These are phyloP conservation scores for Drosophila cognata DNA, from an alignment of 2,888 invertebrate genomes.

Conservation along the genomic window DNA sequence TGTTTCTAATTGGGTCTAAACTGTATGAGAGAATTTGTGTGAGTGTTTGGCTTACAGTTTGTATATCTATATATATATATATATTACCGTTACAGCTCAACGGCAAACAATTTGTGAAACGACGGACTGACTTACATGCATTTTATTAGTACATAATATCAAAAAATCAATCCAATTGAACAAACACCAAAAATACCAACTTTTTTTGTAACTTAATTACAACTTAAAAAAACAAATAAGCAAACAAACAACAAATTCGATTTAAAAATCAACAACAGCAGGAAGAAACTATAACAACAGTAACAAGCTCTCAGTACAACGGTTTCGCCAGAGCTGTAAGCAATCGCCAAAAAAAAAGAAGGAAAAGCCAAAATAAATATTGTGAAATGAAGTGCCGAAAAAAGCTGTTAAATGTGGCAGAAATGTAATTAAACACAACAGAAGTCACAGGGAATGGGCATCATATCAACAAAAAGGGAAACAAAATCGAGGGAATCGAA, in stretches of 20 bases:
- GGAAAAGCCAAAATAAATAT: constrained; percentile 22
- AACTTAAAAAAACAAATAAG: constrained; percentile 39
- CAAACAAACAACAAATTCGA: constrained; percentile 15
- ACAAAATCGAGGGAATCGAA: constrained; percentile 17
- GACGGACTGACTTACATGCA: constrained; percentile 81
- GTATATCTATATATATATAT: not conserved
- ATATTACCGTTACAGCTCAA: constrained; percentile 58
- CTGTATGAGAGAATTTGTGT: constrained; percentile 4
- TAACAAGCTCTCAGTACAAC: constrained; percentile 35
- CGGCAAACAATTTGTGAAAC: constrained; percentile 79
- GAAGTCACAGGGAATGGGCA: constrained; percentile 28
- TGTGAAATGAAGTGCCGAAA: constrained; percentile 60
- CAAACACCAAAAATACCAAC: constrained; percentile 30
- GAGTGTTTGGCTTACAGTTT: constrained; percentile 18
- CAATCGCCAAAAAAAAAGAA: constrained; percentile 14
- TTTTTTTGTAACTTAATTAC: constrained; percentile 56
- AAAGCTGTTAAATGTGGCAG: constrained; percentile 32
- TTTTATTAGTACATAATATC: constrained; percentile 75
- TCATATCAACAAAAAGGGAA: constrained; percentile 25
- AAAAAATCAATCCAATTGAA: constrained; percentile 73
- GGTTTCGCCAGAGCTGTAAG: constrained; percentile 48
- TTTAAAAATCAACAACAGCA: constrained; percentile 19
- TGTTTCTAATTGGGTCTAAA: constrained; percentile 49
- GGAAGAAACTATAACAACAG: constrained; percentile 4
- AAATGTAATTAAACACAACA: constrained; percentile 35